phyloP scores from a whole-genome alignment of 2,888 invertebrate species.

The Noctua comes region DNA sequence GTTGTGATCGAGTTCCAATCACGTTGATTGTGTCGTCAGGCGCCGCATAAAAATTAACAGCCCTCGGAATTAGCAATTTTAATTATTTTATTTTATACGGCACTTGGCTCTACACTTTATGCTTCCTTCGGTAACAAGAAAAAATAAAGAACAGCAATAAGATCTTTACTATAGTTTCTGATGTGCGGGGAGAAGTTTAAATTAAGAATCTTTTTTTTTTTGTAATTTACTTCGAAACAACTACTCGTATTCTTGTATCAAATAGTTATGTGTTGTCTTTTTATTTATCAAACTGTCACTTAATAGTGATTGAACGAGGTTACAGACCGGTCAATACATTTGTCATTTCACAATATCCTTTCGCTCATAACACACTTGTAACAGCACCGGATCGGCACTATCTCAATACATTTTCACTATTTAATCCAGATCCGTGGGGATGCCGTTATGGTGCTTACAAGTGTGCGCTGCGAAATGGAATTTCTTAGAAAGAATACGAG shows the following conservation, averaged over 20 bases:
- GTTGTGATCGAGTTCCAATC: conserved; percentile 63
- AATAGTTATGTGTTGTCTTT: neutral
- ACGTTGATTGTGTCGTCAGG: conserved; percentile 41
- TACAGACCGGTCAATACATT: too few species aligned
- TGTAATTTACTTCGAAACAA: neutral
- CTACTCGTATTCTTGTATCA: neutral
- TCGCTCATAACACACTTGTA: neutral
- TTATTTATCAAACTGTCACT: neutral
- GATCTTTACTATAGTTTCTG: neutral
- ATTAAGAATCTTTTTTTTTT: neutral
- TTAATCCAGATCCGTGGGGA: neutral
- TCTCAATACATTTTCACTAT: neutral
- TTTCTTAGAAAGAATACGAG: neutral
- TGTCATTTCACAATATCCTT: neutral
- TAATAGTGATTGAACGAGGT: too few species aligned
- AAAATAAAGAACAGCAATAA: neutral
- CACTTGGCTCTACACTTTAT: neutral
- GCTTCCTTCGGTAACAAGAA: neutral
- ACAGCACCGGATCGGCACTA: neutral
- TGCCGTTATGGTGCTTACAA: neutral
- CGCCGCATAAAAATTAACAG: conserved; percentile 36
- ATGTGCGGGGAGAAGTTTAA: neutral
- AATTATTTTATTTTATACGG: conserved; percentile 19
- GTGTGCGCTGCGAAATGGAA: neutral
- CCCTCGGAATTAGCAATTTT: conserved; percentile 6